phyloP scores from a whole-genome alignment of 1,140 invertebrate genomes.

The Drosophila asahinai region DNA sequence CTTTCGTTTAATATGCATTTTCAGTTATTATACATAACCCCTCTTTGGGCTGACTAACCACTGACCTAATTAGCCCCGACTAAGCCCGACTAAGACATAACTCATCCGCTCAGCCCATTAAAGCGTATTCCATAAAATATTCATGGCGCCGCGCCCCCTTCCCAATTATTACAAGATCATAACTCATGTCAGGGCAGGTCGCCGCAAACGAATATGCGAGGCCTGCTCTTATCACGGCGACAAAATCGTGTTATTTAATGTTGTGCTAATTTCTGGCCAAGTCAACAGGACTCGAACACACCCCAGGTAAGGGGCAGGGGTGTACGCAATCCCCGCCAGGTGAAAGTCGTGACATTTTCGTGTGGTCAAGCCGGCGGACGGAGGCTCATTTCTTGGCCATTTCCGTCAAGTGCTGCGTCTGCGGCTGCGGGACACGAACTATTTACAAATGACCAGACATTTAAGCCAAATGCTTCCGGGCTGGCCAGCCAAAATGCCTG shows the following conservation, averaged over 20 bases:
- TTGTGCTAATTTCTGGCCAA: slow-evolving; percentile 80
- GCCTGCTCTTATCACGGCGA: slow-evolving; percentile 57
- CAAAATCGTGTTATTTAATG: slow-evolving; percentile 84
- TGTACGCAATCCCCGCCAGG: slow-evolving; percentile 34
- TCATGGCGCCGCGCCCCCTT: slow-evolving; percentile 35
- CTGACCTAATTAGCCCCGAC: slow-evolving; percentile 67
- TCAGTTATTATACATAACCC: neutral
- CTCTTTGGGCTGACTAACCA: neutral
- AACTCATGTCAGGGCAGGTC: slow-evolving; percentile 69
- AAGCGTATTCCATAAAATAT: slow-evolving; percentile 65
- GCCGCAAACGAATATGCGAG: too few relatives aligned
- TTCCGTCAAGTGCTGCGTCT: slow-evolving; percentile 75
- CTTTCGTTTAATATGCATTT: neutral
- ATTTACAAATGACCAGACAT: slow-evolving; percentile 83
- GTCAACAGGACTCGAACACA: slow-evolving; percentile 46
- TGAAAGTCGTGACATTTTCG: slow-evolving; percentile 78
- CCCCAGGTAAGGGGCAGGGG: slow-evolving; percentile 8
- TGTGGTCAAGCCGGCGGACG: slow-evolving; percentile 22
- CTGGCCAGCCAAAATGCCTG: slow-evolving; percentile 69
- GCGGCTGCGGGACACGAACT: slow-evolving; percentile 70
- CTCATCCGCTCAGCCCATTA: slow-evolving; percentile 52
- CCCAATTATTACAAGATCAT: slow-evolving; percentile 64
- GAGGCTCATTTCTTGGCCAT: slow-evolving; percentile 77
- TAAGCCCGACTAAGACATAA: slow-evolving; percentile 44
- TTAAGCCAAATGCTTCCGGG: slow-evolving; percentile 81